Base-by-base conservation (phyloP, 2,113 vertebrate genomes). In the Ranitomeya variabilis region DNA sequence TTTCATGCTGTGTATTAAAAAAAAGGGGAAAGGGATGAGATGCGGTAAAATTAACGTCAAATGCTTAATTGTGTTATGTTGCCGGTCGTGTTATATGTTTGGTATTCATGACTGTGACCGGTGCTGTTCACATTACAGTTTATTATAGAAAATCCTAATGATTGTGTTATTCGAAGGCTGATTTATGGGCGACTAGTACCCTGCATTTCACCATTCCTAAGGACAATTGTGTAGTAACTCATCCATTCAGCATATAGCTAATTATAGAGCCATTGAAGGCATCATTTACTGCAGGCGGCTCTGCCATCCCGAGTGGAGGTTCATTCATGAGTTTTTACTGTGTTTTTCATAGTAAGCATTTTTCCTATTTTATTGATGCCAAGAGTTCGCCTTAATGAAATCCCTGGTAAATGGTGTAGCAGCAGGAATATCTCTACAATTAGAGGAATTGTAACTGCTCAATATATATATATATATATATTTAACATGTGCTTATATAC, bases 201-300 rank as follows among this genome's bases (percentile, higher is more conserved):
- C 76, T 80, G 64, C 11, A 16, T 88, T 76, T 83, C 37, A 9
- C 67, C 55, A 52, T 59, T 83, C 10, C 11, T 64, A 76, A 18
- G 73, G 15, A 26, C 80, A 76, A 19, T 83, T 66, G 67, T 83
- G 37, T 19, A 77, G 80, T 83, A 76, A 55, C 57, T 45, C 45
- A 55, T 88, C 67, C 55, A 83, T 83, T 83, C 69, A 74, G 80
- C 87, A 83, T 83, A 82, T 74, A 87, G 76, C 60, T 87, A 80
- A 80, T 87, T 67, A 80, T 87, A 69, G 60, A 82, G 69, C 87
- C 55, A 83, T 88, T 54, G 69, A 88, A 19, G n/a, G 57, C 55
- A 51, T 67, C 9, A 77, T 83, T 55, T 84, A 88, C 45, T 52
- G 80, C 69, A 60, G 69, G 19, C 57, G 54, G 18, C 71, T 67